phyloP scores from a whole-genome alignment of 1,140 invertebrate species.

The Drosophila asahinai region DNA sequence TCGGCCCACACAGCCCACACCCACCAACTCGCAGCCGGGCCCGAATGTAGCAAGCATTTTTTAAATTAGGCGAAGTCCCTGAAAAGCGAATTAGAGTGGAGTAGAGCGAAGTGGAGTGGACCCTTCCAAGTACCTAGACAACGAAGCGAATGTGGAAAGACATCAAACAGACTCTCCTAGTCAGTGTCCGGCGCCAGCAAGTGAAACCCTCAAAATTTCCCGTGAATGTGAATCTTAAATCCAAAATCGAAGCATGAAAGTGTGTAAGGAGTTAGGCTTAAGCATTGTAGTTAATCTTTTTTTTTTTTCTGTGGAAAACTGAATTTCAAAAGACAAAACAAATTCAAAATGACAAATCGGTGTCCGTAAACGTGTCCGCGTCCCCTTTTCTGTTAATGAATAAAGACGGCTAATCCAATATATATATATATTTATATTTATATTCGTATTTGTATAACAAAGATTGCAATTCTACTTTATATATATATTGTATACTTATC shows the following conservation, averaged over 20 bases:
- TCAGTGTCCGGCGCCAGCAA: conserved; percentile 28
- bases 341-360: not conserved
- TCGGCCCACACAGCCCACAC: conserved; percentile 77
- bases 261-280: conserved; percentile 19
- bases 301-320: conserved; percentile 3
- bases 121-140: conserved; percentile 68
- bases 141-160: conserved; percentile 25
- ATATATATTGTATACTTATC: conserved; percentile 39
- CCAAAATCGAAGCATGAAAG: not conserved
- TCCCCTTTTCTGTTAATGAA: conserved; percentile 18
- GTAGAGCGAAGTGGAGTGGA: conserved; percentile 1
- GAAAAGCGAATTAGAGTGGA: not conserved
- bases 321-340: not conserved
- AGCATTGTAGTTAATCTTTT: conserved; percentile 28
- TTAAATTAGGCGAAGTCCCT: conserved; percentile 28
- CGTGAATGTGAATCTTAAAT: conserved; percentile 20
- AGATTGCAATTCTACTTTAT: conserved; percentile 53
- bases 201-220: conserved; percentile 2
- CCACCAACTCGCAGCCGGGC: conserved; percentile 74
- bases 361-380: conserved; percentile 19
- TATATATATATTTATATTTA: conserved; percentile 40
- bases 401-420: conserved; percentile 52
- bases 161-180: conserved; percentile 27
- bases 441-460: conserved; percentile 61
- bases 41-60: conserved; percentile 84